Evolutionary conservation across 2,113 vertebrate genomes (phyloP), one percentile per base, ranked within the genome.

Genomic region (Procavia capensis): DNA sequence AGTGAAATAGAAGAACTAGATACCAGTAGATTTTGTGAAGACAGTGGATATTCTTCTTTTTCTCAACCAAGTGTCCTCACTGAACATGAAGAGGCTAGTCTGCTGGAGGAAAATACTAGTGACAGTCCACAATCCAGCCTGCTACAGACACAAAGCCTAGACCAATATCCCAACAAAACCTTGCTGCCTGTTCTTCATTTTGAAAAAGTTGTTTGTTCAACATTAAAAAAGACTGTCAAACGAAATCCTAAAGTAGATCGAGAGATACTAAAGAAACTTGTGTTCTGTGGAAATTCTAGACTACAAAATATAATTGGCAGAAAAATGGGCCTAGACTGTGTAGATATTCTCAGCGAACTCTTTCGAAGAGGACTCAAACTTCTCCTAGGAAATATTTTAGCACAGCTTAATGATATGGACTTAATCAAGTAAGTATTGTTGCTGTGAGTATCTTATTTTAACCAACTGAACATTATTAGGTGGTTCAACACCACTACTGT

Each of bases 301-400:
- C 98, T 99, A 96, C 98, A 99, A 75, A 99, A 99, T 22, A 98
- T 99, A 84, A 99, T 99, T 88, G 99, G 99, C 63, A 98, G 98
- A 61, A 98, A 99, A 85, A 99, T 99, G 99, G 99, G 99, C 27
- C 93, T 98, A 36, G 99, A 99, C 17, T 98, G 80, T 84, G 75
- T 99, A 31, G 99, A 99, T 70, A 92, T 99, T 80, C 98, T 99
- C 85, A 92, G 98, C 0, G 98, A 98, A 85, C 98, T 99, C 88
- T 98, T 99, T 93, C 98, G 97, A 92, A 99, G 98, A 91, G 98
- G 99, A 90, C 98, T 99, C 98, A 99, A 91, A 85, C 98, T 98
- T 96, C 79, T 99, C 92, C 97, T 99, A 89, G 96, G 97, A 54
- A 98, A 96, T 68, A 99, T 99, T 91, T 98, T 99, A 97, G 94